Percentiles rank a stretch among this genome's conserved stretches.
phyloP scores from a whole-genome alignment of 2,888 invertebrate species.

The Sphecodes monilicornis region DNA sequence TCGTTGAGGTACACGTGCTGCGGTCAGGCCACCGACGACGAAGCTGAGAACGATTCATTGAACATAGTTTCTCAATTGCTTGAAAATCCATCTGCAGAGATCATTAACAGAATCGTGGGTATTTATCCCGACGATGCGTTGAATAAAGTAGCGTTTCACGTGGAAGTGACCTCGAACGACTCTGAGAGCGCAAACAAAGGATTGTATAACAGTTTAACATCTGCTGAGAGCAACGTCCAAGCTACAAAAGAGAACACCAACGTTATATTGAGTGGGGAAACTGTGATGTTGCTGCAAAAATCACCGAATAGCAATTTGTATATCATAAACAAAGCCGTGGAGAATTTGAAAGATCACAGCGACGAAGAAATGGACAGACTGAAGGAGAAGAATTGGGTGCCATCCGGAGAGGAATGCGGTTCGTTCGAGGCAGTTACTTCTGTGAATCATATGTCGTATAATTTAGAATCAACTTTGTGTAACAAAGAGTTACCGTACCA shows the following conservation, averaged over 20 bases:
- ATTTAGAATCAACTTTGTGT: conserved; percentile 62
- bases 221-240: conserved; percentile 64
- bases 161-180: conserved; percentile 77
- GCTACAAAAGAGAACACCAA: conserved; percentile 76
- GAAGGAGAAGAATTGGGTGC: conserved; percentile 57
- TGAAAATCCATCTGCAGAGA: conserved; percentile 60
- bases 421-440: conserved; percentile 60
- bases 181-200: conserved; percentile 52
- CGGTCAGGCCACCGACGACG: conserved; percentile 49
- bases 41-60: conserved; percentile 59
- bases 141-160: conserved; percentile 77
- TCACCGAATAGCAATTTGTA: conserved; percentile 83
- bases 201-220: conserved; percentile 50
- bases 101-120: conserved; percentile 72
- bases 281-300: conserved; percentile 80
- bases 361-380: conserved; percentile 70
- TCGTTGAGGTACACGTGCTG: conserved; percentile 61
- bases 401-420: conserved; percentile 48
- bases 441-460: conserved; percentile 55
- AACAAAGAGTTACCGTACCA: conserved; percentile 64
- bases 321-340: conserved; percentile 82
- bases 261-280: conserved; percentile 82
- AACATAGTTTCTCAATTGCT: conserved; percentile 59
- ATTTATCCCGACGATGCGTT: conserved; percentile 77
- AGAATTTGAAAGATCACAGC: conserved; percentile 67